Conservation (phyloP, 2,888 invertebrate genomes). For the Criorhina ranunculi region DNA sequence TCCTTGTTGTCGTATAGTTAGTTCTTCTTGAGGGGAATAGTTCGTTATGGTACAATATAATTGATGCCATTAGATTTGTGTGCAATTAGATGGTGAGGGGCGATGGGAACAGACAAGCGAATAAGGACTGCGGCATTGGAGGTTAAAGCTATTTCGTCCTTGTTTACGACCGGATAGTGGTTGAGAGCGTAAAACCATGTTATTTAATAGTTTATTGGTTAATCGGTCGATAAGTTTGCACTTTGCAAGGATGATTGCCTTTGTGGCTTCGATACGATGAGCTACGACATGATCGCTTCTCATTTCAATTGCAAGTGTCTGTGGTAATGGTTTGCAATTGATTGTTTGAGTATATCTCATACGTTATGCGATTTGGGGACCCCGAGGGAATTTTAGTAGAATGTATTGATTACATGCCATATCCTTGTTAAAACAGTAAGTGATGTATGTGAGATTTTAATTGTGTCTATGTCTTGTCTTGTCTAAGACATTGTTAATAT, state of each 20-base stretch:
- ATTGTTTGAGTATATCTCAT: constrained; percentile 9
- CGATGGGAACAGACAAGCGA: constrained; percentile 5
- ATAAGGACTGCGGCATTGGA: constrained; percentile 41
- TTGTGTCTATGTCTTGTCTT: too few species aligned
- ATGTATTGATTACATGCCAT: constrained; percentile 1
- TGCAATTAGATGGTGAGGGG: constrained; percentile 42
- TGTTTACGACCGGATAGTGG: constrained; percentile 68
- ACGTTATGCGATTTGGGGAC: constrained; percentile 23
- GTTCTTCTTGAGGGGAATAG: constrained; percentile 46
- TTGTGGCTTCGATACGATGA: constrained; percentile 38
- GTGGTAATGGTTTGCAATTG: constrained; percentile 43
- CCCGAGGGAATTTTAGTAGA: constrained; percentile 1
- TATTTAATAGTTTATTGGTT: constrained; percentile 75
- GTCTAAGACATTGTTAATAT: too few species aligned
- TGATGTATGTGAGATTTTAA: not conserved
- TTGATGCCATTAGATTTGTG: constrained; percentile 68
- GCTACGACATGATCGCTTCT: constrained; percentile 44
- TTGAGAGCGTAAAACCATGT: constrained; percentile 64
- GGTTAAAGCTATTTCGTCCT: constrained; percentile 57
- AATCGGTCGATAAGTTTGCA: constrained; percentile 74
- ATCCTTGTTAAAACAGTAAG: not conserved
- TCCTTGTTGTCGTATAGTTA: constrained; percentile 15
- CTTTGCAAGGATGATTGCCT: constrained; percentile 58
- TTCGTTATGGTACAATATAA: constrained; percentile 70
- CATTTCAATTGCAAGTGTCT: constrained; percentile 54